Evolutionary conservation across 2,113 vertebrate species (phyloP), one percentile per base, ranked within the genome.

Genomic region (Pavo muticus): DNA sequence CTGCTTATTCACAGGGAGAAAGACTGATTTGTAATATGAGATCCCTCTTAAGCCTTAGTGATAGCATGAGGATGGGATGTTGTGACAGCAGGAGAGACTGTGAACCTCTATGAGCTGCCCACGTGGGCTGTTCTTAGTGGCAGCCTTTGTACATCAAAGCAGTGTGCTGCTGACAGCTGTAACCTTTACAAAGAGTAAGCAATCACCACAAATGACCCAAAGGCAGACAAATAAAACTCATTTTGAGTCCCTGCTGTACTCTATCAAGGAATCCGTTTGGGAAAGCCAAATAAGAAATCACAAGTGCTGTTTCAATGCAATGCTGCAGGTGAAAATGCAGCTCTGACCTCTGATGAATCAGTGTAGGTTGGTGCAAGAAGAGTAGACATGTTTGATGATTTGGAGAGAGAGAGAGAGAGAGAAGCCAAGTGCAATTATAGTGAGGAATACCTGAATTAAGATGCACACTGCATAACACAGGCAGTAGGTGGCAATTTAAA

Each of bases 401-500:
- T 95, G 71, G 73, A 84, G 61, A 29, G 60, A 39, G 7, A 63
- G 35, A 64, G 32, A 57, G 68, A 35, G 68, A 37, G 48, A 85
- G 63, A 88, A 94, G 69, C 30, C 52, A 44, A 68, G 52, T 32
- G 47, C 83, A 91, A 17, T 85, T 94, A 83, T 40, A 64, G 59
- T 42, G 84, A 96, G 78, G 54, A 84, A 95, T 87, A 48, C 27
- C 54, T 75, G 73, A 77, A 84, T 97, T 91, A 94, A 68, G 73
- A 96, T 86, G 88, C 78, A 56, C 27, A 29, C 47, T 45, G 84
- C 75, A 52, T 83, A 90, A 80, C 5, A 6, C 1, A 47, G 82
- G 82, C 88, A 95, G 91, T 79, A 84, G 89, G 91, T 80, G 96
- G 84, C 65, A 96, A 96, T 95, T 96, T 85, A 78, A 78, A 90